Conservation (phyloP, 2,797 vertebrate species). For the Phalloptychus januarius region DNA sequence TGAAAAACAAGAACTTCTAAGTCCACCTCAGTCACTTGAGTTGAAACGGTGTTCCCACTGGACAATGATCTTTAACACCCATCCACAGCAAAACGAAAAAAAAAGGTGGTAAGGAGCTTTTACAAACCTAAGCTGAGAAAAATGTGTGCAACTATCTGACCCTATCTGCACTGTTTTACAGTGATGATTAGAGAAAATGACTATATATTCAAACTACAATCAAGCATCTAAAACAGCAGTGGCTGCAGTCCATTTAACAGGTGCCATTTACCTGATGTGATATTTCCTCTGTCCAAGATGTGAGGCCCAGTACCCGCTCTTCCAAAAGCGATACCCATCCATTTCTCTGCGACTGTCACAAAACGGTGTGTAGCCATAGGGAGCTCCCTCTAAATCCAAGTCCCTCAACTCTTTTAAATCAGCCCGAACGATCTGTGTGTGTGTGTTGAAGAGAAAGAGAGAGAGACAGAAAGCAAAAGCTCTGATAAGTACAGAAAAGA, state of each 20-base stretch:
- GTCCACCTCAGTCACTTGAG: not conserved
- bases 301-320: constrained; percentile 94
- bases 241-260: not conserved
- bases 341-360: constrained; percentile 95
- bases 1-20: not conserved
- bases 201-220: not conserved
- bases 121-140: not conserved
- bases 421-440: constrained; percentile 89
- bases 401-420: constrained; percentile 93
- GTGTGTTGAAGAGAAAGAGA: no score
- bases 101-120: not conserved
- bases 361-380: constrained; percentile 96
- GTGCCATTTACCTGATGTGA: constrained; percentile 88
- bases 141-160: not conserved
- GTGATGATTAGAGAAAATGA: not conserved
- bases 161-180: not conserved
- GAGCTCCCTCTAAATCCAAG: constrained; percentile 89
- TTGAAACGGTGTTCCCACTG: not conserved
- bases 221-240: not conserved
- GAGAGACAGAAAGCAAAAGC: constrained; percentile 13
- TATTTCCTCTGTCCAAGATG: constrained; percentile 92
- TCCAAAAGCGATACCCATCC: constrained; percentile 99
- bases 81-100: not conserved
- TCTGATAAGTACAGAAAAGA: constrained; percentile 7
- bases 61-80: not conserved